Base-by-base conservation (phyloP, 2,113 vertebrate species). In the Pongo abelii region DNA sequence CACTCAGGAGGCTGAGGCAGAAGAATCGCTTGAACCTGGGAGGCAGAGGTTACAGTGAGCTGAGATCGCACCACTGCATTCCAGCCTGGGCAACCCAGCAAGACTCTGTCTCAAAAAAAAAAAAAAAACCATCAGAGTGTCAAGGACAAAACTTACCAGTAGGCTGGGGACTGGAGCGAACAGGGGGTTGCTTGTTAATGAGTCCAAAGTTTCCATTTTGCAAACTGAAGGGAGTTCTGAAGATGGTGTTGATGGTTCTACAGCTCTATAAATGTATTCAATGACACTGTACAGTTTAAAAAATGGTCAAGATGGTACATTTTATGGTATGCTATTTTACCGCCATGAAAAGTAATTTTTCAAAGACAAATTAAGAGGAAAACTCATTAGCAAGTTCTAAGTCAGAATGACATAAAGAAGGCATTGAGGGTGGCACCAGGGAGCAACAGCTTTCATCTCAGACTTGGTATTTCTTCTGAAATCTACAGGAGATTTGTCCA, bases 211-310 rank as follows among this genome's bases (percentile, higher is more conserved):
- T 55, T 40, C 67, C 30, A 14, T 40, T 13, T 38, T 30, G 67
- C 48, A 72, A 72, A 25, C 27, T 1, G 48, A 55, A 55, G n/a
- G 8, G 43, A 40, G n/a, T 18, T 52, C 52, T 52, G 16, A 18
- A 18, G 52, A 52, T 2, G 52, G 16, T 5, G 6, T 9, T 3
- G 17, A 55, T 8, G n/a, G n/a, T 0, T 4, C 2, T 16, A 25
- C 3, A 3, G 11, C 25, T 10, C 4, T 3, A 2, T 13, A 2
- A 74, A 72, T 8, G 16, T 20, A 6, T 9, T 40, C 27, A 2
- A 32, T 0, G 16, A n/a, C 48, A 32, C 48, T 23, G n/a, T 6
- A n/a, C 20, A 38, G 20, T 86, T 74, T 6, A 6, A 75, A 35
- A 59, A 35, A 5, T 7, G 12, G 20, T 61, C 11, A 35, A 16